Conservation (phyloP, 2,797 vertebrate species). For the Thaleichthys pacificus region DNA sequence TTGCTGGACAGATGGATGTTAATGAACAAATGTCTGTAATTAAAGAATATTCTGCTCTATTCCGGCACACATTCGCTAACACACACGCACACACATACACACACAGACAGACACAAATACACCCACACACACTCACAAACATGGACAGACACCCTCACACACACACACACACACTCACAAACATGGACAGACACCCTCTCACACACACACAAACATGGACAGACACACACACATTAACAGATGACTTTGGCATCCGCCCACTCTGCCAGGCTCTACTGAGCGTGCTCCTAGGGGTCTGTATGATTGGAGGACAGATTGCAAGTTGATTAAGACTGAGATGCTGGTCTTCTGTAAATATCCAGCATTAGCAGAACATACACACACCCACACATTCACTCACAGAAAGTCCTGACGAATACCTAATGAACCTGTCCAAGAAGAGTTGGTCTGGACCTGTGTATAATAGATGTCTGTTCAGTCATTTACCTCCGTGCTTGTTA, state of each 20-base stretch:
- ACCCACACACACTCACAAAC: not conserved
- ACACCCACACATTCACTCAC: not conserved
- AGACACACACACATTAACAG: constrained; percentile 15
- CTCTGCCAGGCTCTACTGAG: not conserved
- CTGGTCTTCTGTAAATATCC: not conserved
- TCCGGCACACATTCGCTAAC: not conserved
- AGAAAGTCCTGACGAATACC: too few relatives aligned
- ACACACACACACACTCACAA: not conserved
- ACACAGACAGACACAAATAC: constrained; percentile 3
- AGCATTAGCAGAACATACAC: not conserved
- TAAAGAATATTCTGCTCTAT: constrained; percentile 34
- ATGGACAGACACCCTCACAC: not conserved
- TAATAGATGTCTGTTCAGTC: not conserved
- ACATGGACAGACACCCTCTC: not conserved
- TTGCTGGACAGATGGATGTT: constrained; percentile 40
- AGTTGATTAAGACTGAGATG: not conserved
- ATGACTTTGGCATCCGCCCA: not conserved
- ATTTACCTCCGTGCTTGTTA: not conserved
- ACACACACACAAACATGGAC: constrained; percentile 15
- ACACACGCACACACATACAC: constrained; percentile 10
- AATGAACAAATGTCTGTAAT: constrained; percentile 42
- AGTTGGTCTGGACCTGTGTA: not conserved
- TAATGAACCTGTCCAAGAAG: not conserved
- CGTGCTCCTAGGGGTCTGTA: not conserved
- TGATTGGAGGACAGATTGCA: not conserved